These are phyloP conservation scores for Aelia acuminata DNA, from an alignment of 2,888 invertebrate genomes.

Conservation along the genomic window DNA sequence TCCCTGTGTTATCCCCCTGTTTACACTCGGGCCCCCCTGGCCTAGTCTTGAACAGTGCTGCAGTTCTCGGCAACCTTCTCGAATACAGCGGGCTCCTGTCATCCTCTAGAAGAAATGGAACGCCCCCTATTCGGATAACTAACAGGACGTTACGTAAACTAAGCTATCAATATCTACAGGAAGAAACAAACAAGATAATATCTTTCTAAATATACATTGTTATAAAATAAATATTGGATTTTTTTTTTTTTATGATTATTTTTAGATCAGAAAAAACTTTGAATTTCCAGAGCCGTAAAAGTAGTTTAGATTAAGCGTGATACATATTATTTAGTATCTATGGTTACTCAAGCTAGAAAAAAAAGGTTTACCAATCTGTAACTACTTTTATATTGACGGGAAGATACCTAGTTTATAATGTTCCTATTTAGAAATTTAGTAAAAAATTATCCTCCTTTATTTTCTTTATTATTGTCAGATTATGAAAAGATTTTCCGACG, in stretches of 20 bases:
- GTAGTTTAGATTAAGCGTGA: background rate
- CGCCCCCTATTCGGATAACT: background rate
- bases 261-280: background rate
- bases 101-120: background rate
- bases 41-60: constrained; percentile 25
- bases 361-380: no score
- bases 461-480: no score
- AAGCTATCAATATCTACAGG: background rate
- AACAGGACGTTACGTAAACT: constrained; percentile 20
- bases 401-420: no score
- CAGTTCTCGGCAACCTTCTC: background rate
- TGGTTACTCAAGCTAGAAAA: no score
- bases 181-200: constrained; percentile 8
- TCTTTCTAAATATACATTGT: background rate
- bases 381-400: no score
- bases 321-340: no score
- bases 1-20: constrained; percentile 29
- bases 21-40: background rate
- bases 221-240: background rate
- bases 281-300: background rate
- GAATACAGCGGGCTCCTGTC: background rate
- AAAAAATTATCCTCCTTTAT: no score
- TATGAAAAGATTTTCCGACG: no score
- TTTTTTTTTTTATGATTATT: background rate
- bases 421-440: no score